Evolutionary conservation across 92 coral and sea anemone species (phyloP), one percentile per base, ranked within the genome.

Genomic region (Parazoanthus darwini): DNA sequence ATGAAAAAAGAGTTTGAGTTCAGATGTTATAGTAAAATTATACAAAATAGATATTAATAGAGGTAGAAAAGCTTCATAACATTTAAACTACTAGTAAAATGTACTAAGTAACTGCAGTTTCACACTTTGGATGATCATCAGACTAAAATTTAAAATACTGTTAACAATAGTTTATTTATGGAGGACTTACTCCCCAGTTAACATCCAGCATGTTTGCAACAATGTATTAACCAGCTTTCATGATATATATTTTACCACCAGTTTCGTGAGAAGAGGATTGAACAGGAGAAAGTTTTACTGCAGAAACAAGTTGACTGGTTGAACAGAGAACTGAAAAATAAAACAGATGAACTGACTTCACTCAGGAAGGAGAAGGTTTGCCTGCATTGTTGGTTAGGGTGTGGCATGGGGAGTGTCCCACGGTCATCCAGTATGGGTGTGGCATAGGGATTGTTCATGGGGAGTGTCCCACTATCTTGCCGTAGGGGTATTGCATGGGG

Each of bases 211-310:
- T 82, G 8, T 56, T 8, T 59, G 29, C 76, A 82, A 42, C 86
- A 38, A 0, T 82, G 77, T 70, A 18, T 10, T 56, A 25, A 22
- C 14, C 59, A 13, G 59, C 59, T 82, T 18, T 43, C 43, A 4
- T 65, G 66, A 37, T 20, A 9, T 82, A 6, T 65, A 29, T 77
- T 16, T 80, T 35, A 23, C 68, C 77, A 46, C 16, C 50, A 96
- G 99, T 93, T 95, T 66, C 92, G 95, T 39, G 99, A 97, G 89
- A 97, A 91, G 79, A 91, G 99, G 68, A 85, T 97, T 77, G 94
- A 94, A 77, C 99, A 97, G 86, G 99, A 97, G 80, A 93, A 93
- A 80, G 99, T 91, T 66, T 89, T 97, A 43, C 81, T 97, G 35
- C 88, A 92, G 72, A 91, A 96, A 85, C 97, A 97, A 82, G 93